A percentile compares a stretch with the other conserved stretches of the same genome.
phyloP scores from a whole-genome alignment of 2,888 invertebrate genomes.

The Apamea crenata region DNA sequence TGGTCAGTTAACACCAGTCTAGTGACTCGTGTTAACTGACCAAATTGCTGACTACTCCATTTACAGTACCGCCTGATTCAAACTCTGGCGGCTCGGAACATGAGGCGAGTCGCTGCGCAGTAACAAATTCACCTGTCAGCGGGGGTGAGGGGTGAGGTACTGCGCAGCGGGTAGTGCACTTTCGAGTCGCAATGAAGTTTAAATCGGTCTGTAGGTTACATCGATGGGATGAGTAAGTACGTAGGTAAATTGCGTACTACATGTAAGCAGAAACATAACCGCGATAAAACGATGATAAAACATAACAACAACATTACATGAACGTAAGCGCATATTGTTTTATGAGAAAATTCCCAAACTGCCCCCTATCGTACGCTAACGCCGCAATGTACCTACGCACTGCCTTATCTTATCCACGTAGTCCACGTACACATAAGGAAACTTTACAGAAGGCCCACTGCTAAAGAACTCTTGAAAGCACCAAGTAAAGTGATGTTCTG shows the following conservation, averaged over 20 bases:
- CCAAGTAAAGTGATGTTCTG: not conserved
- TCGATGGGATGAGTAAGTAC: not conserved
- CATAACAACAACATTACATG: conserved; percentile 32
- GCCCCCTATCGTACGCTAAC: conserved; percentile 20
- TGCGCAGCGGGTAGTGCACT: no score
- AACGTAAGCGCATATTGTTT: conserved; percentile 33
- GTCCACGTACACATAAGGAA: not conserved
- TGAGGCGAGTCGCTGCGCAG: not conserved
- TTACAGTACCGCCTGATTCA: not conserved
- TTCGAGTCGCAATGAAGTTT: not conserved
- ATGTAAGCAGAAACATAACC: conserved; percentile 15
- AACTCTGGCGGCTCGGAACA: not conserved
- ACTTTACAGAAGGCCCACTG: not conserved
- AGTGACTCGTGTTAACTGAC: not conserved
- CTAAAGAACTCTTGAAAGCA: not conserved
- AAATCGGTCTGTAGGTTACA: not conserved
- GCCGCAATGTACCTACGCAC: conserved; percentile 27
- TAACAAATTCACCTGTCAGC: not conserved
- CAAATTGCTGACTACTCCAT: not conserved
- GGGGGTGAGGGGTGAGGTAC: not conserved
- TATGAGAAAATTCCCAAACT: conserved; percentile 48
- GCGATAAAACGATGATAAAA: conserved; percentile 18
- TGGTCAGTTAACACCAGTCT: no score
- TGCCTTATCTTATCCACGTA: conserved; percentile 47
- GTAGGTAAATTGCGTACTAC: conserved; percentile 32